These are phyloP conservation scores for Ditula angustiorana DNA, from an alignment of 2,888 invertebrate genomes.

Conservation along the genomic window DNA sequence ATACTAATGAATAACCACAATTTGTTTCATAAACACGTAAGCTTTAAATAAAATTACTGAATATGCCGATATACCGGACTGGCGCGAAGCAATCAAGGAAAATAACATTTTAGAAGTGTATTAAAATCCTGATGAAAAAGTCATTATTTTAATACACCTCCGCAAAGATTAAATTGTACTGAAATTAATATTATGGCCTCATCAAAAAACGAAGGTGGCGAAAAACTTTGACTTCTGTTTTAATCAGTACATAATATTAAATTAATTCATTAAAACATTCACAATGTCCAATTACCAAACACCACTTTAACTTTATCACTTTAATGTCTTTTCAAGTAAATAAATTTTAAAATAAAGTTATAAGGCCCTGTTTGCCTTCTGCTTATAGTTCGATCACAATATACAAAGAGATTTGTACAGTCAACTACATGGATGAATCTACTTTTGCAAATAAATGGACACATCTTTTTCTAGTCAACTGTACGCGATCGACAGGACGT, in stretches of 20 bases:
- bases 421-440: too few relatives aligned
- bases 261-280: not conserved
- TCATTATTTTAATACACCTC: slow-evolving; percentile 2
- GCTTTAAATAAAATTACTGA: not conserved
- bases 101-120: not conserved
- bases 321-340: slow-evolving; percentile 57
- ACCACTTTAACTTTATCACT: slow-evolving; percentile 59
- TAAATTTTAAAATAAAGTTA: slow-evolving; percentile 44
- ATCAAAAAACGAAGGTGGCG: slow-evolving; percentile 4
- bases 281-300: slow-evolving; percentile 46
- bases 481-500: not conserved
- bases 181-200: slow-evolving; percentile 15
- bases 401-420: too few relatives aligned
- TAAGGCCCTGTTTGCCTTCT: slow-evolving; percentile 42
- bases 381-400: slow-evolving; percentile 3
- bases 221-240: slow-evolving; percentile 1
- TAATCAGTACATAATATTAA: slow-evolving; percentile 3
- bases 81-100: slow-evolving; percentile 9
- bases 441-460: too few relatives aligned
- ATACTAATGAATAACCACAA: too few relatives aligned
- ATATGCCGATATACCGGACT: not conserved
- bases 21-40: too few relatives aligned
- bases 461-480: too few relatives aligned
- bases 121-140: not conserved
- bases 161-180: slow-evolving; percentile 12